Conservation (phyloP, 2,888 invertebrate species). For the Sialis lutaria region DNA sequence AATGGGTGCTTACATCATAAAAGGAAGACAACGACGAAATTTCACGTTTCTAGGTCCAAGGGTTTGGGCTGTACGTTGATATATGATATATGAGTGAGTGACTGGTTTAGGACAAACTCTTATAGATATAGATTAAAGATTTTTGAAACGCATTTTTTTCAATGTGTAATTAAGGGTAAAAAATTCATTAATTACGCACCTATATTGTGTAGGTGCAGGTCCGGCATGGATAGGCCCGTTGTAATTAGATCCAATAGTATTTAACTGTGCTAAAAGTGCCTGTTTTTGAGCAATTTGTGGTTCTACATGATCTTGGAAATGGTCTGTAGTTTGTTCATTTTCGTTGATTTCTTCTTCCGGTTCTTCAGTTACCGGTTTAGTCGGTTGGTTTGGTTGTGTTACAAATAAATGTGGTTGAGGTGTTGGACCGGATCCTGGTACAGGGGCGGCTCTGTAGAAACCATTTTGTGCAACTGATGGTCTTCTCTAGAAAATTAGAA, state of each 20-base stretch:
- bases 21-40: too few species aligned
- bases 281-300: slow-evolving; percentile 6
- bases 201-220: slow-evolving; percentile 16
- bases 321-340: background rate
- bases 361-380: slow-evolving; percentile 51
- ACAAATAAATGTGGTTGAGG: slow-evolving; percentile 15
- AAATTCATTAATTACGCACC: background rate
- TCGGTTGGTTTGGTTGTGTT: slow-evolving; percentile 17
- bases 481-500: background rate
- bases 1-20: too few species aligned
- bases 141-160: too few species aligned
- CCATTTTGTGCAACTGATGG: background rate
- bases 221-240: slow-evolving; percentile 20
- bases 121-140: too few species aligned
- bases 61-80: too few species aligned
- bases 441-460: slow-evolving; percentile 2
- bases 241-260: background rate
- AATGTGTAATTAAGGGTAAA: background rate
- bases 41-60: too few species aligned
- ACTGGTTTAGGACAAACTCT: too few species aligned
- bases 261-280: slow-evolving; percentile 3
- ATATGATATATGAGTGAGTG: too few species aligned
- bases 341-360: slow-evolving; percentile 37
- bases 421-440: slow-evolving; percentile 18
- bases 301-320: background rate